phyloP scores from a whole-genome alignment of 2,797 vertebrate species.

The Cottoperca gobio region DNA sequence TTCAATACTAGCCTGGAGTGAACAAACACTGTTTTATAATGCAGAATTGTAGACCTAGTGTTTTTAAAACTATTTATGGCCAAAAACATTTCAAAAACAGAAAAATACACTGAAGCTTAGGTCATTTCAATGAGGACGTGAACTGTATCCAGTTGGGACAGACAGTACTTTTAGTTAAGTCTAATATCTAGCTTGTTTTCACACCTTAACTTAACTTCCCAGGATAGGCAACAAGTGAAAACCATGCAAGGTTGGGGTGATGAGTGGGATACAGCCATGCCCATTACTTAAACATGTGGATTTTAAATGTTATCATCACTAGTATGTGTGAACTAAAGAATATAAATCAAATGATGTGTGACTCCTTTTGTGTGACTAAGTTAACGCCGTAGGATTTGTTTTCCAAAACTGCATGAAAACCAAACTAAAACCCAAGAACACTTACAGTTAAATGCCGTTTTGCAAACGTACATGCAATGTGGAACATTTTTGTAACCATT shows the following conservation, averaged over 20 bases:
- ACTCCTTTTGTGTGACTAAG: neutral
- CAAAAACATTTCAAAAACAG: neutral
- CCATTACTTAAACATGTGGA: neutral
- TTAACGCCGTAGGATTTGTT: neutral
- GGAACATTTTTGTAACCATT: neutral
- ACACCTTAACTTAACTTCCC: neutral
- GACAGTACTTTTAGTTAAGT: neutral
- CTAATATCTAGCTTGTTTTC: constrained; percentile 13
- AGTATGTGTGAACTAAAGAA: neutral
- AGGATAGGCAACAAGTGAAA: neutral
- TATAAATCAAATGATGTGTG: neutral
- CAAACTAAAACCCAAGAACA: neutral
- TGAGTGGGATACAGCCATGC: constrained; percentile 8
- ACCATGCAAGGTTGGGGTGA: neutral
- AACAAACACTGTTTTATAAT: constrained; percentile 20
- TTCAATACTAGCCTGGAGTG: constrained; percentile 43
- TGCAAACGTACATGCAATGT: constrained; percentile 1
- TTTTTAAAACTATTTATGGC: neutral
- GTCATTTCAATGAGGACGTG: neutral
- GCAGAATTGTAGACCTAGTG: neutral
- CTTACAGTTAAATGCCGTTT: neutral
- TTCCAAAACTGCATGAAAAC: neutral
- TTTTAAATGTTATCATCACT: neutral
- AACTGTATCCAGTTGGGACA: neutral
- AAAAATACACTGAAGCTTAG: neutral